Evolutionary conservation across 2,888 invertebrate genomes (phyloP), one percentile per base, ranked within the genome.

Genomic region (Tetramorium bicarinatum): DNA sequence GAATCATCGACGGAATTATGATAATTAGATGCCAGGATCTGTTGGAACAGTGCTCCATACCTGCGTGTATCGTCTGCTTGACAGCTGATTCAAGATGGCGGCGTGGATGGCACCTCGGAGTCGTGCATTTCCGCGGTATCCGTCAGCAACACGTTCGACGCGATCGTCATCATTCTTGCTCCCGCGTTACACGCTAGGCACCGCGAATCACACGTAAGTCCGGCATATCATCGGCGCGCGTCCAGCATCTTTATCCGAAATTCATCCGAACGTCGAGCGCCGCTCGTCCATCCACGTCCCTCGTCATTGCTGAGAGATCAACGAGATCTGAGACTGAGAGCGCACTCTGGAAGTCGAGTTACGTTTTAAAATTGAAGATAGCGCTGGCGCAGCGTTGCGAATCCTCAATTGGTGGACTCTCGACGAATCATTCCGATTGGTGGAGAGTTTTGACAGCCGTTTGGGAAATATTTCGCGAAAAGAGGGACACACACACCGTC

Each of bases 51-150:
- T 72, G 75, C 54, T 83, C 69, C 79, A 83, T 87, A 92, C 92
- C 91, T 92, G 91, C 83, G 85, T 34, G 29, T 90, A 91, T 92
- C 92, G 93, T 93, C 92, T 93, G 93, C 93, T 92, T 92, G 92
- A 92, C 93, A 93, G 93, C 91, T 93, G 91, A 91, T 90, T 88
- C 88, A 87, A 62, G 69, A 87, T 89, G 89, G 88, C 88, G 87
- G 88, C 84, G 84, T 76, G 86, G 62, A 52, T 82, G 83, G 69
- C 84, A 81, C 71, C 80, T 82, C 71, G 44, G 76, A 84, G 64
- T 67, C 64, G 56, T 86, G 85, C 81, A 87, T 88, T 82, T 76
- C 85, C 54, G 29, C 84, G 67, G 64, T 56, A 54, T 56, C 56
- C 25, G 21, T 75, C 74, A 81, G 72, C 69, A 64, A n/a, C 77